phyloP scores from a whole-genome alignment of 2,888 invertebrate species.

The Catocala nupta region DNA sequence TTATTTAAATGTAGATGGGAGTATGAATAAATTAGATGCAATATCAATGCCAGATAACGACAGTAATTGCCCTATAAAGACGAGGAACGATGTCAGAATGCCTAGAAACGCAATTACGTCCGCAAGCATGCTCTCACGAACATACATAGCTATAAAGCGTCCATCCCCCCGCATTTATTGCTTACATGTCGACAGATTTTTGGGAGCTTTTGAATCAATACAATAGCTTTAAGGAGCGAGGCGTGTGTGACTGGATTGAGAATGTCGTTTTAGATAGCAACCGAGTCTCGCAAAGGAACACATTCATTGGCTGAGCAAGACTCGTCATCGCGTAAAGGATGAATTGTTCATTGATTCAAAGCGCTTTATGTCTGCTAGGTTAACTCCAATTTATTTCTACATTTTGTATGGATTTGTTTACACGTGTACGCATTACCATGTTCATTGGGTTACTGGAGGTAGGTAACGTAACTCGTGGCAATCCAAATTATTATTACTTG shows the following conservation, averaged over 20 bases:
- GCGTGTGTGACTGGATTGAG: conserved; percentile 44
- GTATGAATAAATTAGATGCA: conserved; percentile 83
- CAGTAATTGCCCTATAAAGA: conserved; percentile 86
- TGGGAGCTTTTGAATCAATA: conserved; percentile 60
- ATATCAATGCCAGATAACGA: conserved; percentile 86
- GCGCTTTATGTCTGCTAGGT: conserved; percentile 31
- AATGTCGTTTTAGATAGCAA: conserved; percentile 42
- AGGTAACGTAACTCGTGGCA: neutral
- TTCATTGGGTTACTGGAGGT: neutral
- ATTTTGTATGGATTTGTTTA: conserved; percentile 7
- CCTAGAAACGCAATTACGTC: conserved; percentile 81
- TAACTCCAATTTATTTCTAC: conserved; percentile 28
- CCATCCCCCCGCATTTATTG: conserved; percentile 70
- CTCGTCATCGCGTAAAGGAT: conserved; percentile 40
- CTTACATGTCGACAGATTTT: conserved; percentile 71
- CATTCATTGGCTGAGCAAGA: conserved; percentile 40
- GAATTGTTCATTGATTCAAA: conserved; percentile 48
- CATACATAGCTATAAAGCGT: conserved; percentile 73
- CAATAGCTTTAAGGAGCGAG: conserved; percentile 51
- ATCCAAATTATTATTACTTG: no score
- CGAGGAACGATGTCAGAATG: conserved; percentile 82
- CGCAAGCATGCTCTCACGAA: conserved; percentile 78
- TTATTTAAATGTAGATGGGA: conserved; percentile 76
- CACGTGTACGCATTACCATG: conserved; percentile 1
- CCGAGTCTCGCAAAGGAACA: conserved; percentile 36